Conservation (phyloP, 2,888 invertebrate species). For the Trissoscelio sp. region DNA sequence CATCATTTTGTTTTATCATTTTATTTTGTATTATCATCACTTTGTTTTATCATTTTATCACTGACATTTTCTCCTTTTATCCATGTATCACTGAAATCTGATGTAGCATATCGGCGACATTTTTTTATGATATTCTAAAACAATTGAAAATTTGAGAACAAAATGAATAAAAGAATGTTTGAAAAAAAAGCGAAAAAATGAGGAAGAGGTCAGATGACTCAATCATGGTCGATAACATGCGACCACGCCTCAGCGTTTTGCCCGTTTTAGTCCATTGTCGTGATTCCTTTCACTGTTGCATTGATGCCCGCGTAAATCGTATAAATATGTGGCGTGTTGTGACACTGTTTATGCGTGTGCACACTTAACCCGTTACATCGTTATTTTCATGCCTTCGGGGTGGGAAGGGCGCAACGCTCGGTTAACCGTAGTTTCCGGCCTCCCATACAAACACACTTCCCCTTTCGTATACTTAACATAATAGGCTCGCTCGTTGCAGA, state of each 20-base stretch:
- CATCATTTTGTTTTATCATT: no score
- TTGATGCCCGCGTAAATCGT: slow-evolving; percentile 52
- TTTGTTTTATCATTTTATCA: no score
- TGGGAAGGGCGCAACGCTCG: slow-evolving; percentile 76
- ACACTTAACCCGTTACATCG: slow-evolving; percentile 69
- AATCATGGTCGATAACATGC: slow-evolving; percentile 45
- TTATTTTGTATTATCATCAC: no score
- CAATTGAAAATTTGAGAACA: no score
- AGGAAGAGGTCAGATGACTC: slow-evolving; percentile 4
- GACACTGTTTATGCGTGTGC: slow-evolving; percentile 50
- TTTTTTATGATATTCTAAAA: no score
- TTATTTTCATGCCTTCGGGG: slow-evolving; percentile 74
- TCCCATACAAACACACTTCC: slow-evolving; percentile 70
- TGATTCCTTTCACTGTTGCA: slow-evolving; percentile 59
- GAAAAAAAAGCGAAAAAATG: no score
- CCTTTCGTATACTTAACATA: slow-evolving; percentile 48
- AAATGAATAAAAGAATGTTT: no score
- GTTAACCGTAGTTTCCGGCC: slow-evolving; percentile 77
- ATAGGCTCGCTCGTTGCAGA: slow-evolving; percentile 34
- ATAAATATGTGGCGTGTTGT: slow-evolving; percentile 44
- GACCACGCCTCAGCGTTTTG: slow-evolving; percentile 66
- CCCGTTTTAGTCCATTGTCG: slow-evolving; percentile 57
- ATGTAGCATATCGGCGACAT: no score
- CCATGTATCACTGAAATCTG: no score
- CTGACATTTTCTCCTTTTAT: no score